Evolutionary conservation across 2,797 vertebrate species (phyloP).

Genomic region (Eulemur mongoz): DNA sequence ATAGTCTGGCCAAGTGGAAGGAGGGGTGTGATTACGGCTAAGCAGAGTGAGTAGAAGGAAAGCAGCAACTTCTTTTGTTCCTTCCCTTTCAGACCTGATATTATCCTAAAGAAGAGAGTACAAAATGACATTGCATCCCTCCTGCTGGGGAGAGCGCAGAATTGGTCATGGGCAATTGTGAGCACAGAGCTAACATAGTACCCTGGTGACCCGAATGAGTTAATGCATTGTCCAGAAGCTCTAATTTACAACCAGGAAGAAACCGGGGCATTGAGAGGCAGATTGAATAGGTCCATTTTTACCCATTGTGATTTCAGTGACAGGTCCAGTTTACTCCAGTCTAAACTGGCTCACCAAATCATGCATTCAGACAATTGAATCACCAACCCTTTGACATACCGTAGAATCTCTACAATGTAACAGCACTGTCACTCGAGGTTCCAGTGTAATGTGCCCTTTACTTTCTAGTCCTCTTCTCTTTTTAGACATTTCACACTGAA

Average conservation of each 20-base stretch:
- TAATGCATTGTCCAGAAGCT: conserved; percentile 68
- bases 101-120: conserved; percentile 72
- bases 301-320: conserved; percentile 73
- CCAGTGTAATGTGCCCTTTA: conserved; percentile 29
- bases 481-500: background rate
- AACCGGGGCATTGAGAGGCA: conserved; percentile 68
- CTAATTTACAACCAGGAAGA: conserved; percentile 73
- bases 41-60: conserved; percentile 21
- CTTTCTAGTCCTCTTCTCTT: background rate
- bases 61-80: conserved; percentile 70
- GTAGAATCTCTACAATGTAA: conserved; percentile 29
- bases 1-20: conserved; percentile 15
- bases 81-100: conserved; percentile 63
- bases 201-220: conserved; percentile 68
- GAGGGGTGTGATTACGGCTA: conserved; percentile 41
- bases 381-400: conserved; percentile 60
- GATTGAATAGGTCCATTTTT: conserved; percentile 72
- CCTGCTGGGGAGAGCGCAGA: conserved; percentile 68
- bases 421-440: conserved; percentile 4
- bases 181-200: conserved; percentile 58
- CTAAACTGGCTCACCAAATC: conserved; percentile 70
- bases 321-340: conserved; percentile 72
- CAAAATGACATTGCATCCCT: conserved; percentile 68
- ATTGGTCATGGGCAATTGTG: conserved; percentile 71
- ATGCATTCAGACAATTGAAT: conserved; percentile 69